Evolutionary conservation across 2,888 invertebrate genomes (phyloP), one percentile per base, ranked within the genome.

Genomic region (Sarcophaga carnaria): DNA sequence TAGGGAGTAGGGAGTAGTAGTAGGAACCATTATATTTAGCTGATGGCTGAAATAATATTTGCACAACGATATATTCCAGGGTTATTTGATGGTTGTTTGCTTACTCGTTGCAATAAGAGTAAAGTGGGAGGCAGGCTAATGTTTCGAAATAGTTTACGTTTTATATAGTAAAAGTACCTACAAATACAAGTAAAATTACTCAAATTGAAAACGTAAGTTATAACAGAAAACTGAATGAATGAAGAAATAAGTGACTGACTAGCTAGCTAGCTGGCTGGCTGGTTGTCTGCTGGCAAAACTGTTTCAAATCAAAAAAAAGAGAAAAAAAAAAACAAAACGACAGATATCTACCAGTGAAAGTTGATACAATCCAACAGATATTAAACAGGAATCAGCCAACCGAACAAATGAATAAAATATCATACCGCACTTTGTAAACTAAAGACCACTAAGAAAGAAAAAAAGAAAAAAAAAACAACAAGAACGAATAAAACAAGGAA

Each of bases 401-500:
- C 84, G 71, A 70, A 67, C 27, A 82, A 84, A 81, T 79, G 45
- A 79, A 81, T 78, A 75, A 81, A 78, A 80, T 74, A 80, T 80
- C 49, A 74, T 45, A 54, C 66, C 66, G 45, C 45, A 62, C 67
- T 45, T n/a, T 45, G 64, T 59, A 49, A 75, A 84, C 12, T 60
- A 62, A 37, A 71, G 49, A 54, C 47, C 70, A 80, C 64, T 66
- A 37, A 27, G 27, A 70, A 66, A 70, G 1, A 8, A 4, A 76
- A 14, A 67, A 60, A 17, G 11, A 59, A 47, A 37, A 47, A 37
- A 54, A 71, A 72, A 77, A 25, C 12, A 2, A 17, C 12, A 2
- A 17, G 27, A n/a, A 22, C 2, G 37, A 49, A 69, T 62, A 66
- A 37, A 37, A 70, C 20, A 37, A 37, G 37, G 37, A 37, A 37